Conservation (phyloP, 2,113 vertebrate genomes). For the Pterocles orientalis region DNA sequence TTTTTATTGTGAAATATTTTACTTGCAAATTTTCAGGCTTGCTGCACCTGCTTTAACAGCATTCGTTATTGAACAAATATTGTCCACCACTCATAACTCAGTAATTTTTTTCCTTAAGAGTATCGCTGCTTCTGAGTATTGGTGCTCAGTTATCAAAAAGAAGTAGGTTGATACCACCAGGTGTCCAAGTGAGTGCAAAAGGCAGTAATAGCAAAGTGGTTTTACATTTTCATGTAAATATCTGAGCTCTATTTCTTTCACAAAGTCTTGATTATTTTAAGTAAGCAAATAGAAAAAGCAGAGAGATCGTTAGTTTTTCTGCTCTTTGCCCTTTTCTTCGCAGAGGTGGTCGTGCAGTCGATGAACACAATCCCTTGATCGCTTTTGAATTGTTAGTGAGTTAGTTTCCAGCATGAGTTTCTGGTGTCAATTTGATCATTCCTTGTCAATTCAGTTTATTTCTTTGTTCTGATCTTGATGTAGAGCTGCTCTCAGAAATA, state of each 20-base stretch:
- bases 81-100: neutral
- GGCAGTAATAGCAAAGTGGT: neutral
- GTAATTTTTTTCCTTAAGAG: neutral
- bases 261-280: neutral
- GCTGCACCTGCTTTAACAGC: neutral
- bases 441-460: neutral
- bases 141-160: neutral
- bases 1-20: neutral
- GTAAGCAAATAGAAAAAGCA: neutral
- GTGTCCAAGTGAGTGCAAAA: neutral
- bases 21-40: neutral
- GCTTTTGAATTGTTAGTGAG: neutral
- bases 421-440: neutral
- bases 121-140: neutral
- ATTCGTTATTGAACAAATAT: neutral
- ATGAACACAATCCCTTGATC: neutral
- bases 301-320: neutral
- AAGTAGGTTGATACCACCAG: neutral
- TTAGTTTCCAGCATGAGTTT: neutral
- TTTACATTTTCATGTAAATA: neutral
- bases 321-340: neutral
- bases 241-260: neutral
- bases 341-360: neutral
- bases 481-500: neutral
- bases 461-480: neutral